phyloP scores from a whole-genome alignment of 1,140 invertebrate genomes.

The Neodiprion fabricii region DNA sequence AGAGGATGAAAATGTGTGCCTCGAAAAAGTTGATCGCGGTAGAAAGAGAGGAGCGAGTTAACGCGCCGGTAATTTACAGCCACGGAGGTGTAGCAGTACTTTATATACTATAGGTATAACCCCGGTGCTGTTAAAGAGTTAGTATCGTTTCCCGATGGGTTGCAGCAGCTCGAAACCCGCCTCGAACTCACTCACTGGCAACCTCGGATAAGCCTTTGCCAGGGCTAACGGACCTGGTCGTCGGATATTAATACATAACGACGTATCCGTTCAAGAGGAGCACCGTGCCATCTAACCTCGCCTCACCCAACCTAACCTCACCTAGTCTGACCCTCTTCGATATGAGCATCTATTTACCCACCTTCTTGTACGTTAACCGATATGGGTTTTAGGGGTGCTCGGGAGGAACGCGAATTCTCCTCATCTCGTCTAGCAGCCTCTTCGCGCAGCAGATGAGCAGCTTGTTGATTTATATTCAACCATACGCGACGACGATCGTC shows the following conservation, averaged over 20 bases:
- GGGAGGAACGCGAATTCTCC: too few species aligned
- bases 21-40: conserved; percentile 4
- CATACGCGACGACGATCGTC: too few species aligned
- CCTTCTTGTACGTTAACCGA: too few species aligned
- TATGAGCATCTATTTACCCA: too few species aligned
- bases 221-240: neutral
- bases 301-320: too few species aligned
- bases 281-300: neutral
- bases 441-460: too few species aligned
- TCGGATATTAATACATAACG: neutral
- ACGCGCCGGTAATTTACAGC: neutral
- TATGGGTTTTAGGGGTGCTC: too few species aligned
- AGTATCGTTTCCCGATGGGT: neutral
- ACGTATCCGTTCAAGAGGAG: neutral
- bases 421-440: too few species aligned
- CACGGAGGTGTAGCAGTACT: neutral
- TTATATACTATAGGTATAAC: neutral
- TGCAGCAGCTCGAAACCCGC: neutral
- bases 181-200: neutral
- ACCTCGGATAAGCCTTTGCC: neutral
- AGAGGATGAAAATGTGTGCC: neutral
- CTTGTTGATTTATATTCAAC: too few species aligned
- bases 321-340: too few species aligned
- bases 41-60: neutral
- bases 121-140: neutral